Evolutionary conservation across 2,797 vertebrate species (phyloP).

Genomic region (Sebastes itinus): DNA sequence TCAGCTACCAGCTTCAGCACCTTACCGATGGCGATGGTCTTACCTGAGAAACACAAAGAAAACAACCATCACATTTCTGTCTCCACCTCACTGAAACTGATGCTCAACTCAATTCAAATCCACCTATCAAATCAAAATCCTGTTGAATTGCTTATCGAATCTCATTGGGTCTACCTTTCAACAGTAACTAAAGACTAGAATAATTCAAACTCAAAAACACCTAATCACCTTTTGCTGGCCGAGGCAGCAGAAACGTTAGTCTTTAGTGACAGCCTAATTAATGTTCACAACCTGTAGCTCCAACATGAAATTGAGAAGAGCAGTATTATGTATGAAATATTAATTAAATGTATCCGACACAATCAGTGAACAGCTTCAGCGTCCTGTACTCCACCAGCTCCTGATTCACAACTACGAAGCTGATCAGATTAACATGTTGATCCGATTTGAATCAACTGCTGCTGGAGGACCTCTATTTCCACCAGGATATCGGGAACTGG

Average conservation of each 20-base stretch:
- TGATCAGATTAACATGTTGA: no score
- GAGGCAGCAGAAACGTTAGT: not conserved
- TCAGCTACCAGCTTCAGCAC: constrained; percentile 98
- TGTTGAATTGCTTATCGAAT: not conserved
- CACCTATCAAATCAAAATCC: not conserved
- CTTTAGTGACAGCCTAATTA: not conserved
- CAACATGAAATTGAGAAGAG: not conserved
- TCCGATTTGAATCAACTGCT: no score
- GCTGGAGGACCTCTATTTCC: no score
- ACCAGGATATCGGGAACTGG: no score
- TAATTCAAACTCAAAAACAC: not conserved
- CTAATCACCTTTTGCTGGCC: not conserved
- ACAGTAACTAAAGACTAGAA: not conserved
- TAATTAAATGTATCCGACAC: not conserved
- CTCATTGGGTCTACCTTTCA: not conserved
- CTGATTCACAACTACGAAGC: not conserved
- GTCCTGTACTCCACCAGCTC: not conserved
- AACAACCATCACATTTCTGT: not conserved
- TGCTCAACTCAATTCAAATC: not conserved
- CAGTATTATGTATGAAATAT: not conserved
- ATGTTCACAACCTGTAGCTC: not conserved
- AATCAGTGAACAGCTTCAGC: not conserved
- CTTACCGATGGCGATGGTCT: constrained; percentile 99
- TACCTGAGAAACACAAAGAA: constrained; percentile 81
- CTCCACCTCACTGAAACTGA: not conserved